Evolutionary conservation across 2,797 vertebrate species (phyloP).

Genomic region (Petrocephalus schoutedeni): DNA sequence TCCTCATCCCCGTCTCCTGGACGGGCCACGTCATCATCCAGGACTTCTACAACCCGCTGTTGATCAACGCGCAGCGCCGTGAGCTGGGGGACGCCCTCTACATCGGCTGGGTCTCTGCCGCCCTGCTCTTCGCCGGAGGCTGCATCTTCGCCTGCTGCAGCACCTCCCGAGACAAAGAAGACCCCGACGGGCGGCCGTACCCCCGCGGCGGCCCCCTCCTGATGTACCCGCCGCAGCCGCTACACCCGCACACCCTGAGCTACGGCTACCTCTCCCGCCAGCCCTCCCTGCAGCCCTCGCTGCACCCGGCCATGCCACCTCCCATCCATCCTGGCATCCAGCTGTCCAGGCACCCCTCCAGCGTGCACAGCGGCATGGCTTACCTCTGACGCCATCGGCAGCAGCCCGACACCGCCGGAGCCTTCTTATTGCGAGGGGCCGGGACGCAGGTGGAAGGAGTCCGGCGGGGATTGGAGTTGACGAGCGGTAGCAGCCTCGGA

Average conservation of each 20-base stretch:
- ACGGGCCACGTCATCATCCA: conserved; percentile 72
- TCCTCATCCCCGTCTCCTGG: conserved; percentile 83
- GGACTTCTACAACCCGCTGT: conserved; percentile 77
- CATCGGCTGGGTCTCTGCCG: conserved; percentile 77
- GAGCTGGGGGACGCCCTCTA: conserved; percentile 89
- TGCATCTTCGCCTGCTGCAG: conserved; percentile 70
- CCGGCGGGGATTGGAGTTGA: background rate
- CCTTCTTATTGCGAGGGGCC: too few species aligned
- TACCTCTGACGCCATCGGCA: conserved; percentile 53
- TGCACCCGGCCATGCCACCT: conserved; percentile 30
- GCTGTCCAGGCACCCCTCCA: conserved; percentile 52
- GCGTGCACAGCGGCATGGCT: conserved; percentile 55
- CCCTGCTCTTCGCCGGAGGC: conserved; percentile 69
- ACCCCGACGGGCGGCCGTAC: conserved; percentile 49
- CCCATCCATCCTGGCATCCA: conserved; percentile 10
- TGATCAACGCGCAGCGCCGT: conserved; percentile 69
- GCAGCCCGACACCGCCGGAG: background rate
- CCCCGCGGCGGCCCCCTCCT: conserved; percentile 48
- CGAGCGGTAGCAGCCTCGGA: background rate
- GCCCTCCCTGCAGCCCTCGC: conserved; percentile 43
- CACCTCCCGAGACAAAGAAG: conserved; percentile 42
- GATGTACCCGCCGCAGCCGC: conserved; percentile 50
- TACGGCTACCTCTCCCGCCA: conserved; percentile 35
- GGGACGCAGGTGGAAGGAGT: background rate
- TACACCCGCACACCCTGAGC: conserved; percentile 9